Percentiles rank a stretch among this genome's conserved stretches.
Conservation (phyloP, 1,140 invertebrate species). For the Caerostris extrusa region DNA sequence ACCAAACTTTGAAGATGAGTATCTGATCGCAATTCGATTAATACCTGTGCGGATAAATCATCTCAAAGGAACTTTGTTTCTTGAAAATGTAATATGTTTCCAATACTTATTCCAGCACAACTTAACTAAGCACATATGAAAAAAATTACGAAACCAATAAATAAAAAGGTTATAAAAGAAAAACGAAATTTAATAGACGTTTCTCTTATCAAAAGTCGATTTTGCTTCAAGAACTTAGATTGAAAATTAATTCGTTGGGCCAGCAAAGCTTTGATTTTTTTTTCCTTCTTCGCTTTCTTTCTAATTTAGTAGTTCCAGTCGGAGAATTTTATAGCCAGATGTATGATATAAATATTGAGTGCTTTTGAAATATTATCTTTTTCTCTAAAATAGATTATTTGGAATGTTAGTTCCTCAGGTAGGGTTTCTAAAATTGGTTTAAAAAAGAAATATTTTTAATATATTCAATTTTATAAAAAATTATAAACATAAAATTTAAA, state of each 20-base stretch:
- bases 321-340: conserved; percentile 7
- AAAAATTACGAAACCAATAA: neutral
- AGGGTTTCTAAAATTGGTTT: neutral
- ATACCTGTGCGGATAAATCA: neutral
- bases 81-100: neutral
- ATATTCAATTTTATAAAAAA: neutral
- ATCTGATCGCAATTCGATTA: conserved; percentile 19
- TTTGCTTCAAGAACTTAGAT: neutral
- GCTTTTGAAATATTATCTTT: neutral
- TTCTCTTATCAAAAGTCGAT: conserved; percentile 9
- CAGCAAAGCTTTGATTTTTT: neutral
- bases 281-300: neutral
- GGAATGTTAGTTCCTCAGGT: neutral
- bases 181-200: conserved; percentile 19
- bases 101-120: neutral
- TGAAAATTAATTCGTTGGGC: conserved; percentile 22
- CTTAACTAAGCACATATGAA: neutral
- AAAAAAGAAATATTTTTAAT: neutral
- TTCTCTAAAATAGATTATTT: neutral
- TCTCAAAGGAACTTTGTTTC: neutral
- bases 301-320: neutral
- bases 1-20: neutral
- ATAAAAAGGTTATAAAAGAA: neutral
- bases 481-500: neutral
- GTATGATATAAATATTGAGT: neutral